A percentile compares a stretch with the other conserved stretches of the same genome.
Evolutionary conservation across 2,113 vertebrate species (phyloP).

Genomic region (Proterorhinus semilunaris): DNA sequence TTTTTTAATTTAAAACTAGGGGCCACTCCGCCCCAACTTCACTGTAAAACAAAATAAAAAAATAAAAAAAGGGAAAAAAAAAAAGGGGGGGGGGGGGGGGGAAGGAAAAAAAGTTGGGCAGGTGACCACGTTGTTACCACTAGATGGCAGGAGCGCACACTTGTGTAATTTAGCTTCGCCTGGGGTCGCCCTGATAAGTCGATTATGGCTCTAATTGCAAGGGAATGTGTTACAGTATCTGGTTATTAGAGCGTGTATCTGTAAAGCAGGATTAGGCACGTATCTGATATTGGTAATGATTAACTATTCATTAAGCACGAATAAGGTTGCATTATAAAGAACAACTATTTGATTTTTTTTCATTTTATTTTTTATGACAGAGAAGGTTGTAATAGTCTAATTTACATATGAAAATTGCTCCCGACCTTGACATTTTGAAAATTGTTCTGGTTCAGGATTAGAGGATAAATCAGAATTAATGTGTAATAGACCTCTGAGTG

Average conservation of each 20-base stretch:
- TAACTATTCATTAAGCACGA: neutral
- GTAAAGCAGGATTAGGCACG: slow-evolving; percentile 10
- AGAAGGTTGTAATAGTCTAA: neutral
- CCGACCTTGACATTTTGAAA: slow-evolving; percentile 6
- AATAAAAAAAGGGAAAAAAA: too few relatives aligned
- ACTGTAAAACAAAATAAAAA: neutral
- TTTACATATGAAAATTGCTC: slow-evolving; percentile 3
- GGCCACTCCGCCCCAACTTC: neutral
- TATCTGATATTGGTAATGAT: slow-evolving; percentile 4
- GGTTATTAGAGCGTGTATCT: slow-evolving; percentile 36
- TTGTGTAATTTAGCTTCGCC: slow-evolving; percentile 24
- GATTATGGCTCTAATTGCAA: slow-evolving; percentile 52
- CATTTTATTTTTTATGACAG: neutral
- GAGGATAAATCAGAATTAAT: slow-evolving; percentile 2
- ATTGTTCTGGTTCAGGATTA: slow-evolving; percentile 3
- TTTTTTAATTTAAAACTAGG: neutral
- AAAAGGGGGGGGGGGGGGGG: too few relatives aligned
- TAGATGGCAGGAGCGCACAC: slow-evolving; percentile 71
- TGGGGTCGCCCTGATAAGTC: slow-evolving; percentile 39
- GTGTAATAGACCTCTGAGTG: neutral
- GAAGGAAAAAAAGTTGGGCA: slow-evolving; percentile 19
- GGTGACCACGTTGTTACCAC: slow-evolving; percentile 41
- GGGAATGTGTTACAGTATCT: slow-evolving; percentile 40
- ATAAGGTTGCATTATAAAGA: neutral
- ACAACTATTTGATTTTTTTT: neutral